phyloP scores from a whole-genome alignment of 2,797 vertebrate species.

The Brotogeris chrysoptera region DNA sequence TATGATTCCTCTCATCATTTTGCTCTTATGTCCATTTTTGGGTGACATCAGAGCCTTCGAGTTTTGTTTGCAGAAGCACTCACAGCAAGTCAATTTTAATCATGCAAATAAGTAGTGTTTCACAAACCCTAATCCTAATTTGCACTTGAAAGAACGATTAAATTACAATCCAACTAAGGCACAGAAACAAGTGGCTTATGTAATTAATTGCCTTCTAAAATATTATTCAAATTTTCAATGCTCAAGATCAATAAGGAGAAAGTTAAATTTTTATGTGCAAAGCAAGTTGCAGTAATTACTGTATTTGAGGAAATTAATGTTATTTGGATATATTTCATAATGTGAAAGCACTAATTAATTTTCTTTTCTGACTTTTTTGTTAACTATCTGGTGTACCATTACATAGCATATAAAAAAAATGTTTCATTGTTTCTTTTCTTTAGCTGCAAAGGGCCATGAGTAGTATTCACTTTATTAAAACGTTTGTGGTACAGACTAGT shows the following conservation, averaged over 20 bases:
- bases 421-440: neutral
- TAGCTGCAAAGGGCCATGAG: neutral
- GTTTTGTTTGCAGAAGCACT: neutral
- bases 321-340: neutral
- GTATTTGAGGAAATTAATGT: neutral
- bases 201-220: neutral
- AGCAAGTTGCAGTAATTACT: neutral
- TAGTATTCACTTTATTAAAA: neutral
- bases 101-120: neutral
- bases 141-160: neutral
- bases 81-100: neutral
- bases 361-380: neutral
- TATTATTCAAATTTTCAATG: neutral
- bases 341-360: neutral
- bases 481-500: neutral
- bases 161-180: neutral
- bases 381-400: neutral
- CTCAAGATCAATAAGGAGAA: neutral
- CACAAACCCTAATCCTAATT: neutral
- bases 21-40: neutral
- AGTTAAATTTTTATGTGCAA: neutral
- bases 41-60: neutral
- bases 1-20: neutral
- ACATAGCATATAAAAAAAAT: neutral
- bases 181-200: neutral